Conservation (phyloP, 2,113 vertebrate genomes). For the Chlorodrepanis virens region DNA sequence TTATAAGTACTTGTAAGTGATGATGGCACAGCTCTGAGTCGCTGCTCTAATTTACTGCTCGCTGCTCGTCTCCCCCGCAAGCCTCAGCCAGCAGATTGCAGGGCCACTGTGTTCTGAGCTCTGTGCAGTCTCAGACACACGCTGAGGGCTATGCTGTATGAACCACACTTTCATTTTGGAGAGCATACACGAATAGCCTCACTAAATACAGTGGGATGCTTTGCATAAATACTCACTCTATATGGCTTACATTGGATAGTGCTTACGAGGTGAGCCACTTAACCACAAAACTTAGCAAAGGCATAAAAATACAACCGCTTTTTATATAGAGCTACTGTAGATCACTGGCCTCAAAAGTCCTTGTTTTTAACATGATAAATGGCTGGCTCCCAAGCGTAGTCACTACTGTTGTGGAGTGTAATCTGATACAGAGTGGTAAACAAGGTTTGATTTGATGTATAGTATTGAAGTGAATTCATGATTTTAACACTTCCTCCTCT, state of each 20-base stretch:
- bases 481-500: not conserved
- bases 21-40: conserved; percentile 37
- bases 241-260: not conserved
- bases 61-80: not conserved
- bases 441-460: not conserved
- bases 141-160: not conserved
- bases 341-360: not conserved
- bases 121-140: not conserved
- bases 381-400: not conserved
- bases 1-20: conserved; percentile 63
- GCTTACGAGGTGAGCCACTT: not conserved
- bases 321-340: not conserved
- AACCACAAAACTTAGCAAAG: conserved; percentile 7
- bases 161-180: not conserved
- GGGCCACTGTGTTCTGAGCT: not conserved
- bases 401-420: not conserved
- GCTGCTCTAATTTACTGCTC: conserved; percentile 21
- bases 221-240: conserved; percentile 2
- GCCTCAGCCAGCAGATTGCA: conserved; percentile 38
- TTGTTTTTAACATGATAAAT: not conserved
- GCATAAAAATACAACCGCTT: not conserved
- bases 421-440: conserved; percentile 5
- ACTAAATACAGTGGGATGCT: conserved; percentile 3
- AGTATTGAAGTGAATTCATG: not conserved
- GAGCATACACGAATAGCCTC: not conserved